Evolutionary conservation across 2,113 vertebrate genomes (phyloP), one percentile per base, ranked within the genome.

Genomic region (Pavo muticus): DNA sequence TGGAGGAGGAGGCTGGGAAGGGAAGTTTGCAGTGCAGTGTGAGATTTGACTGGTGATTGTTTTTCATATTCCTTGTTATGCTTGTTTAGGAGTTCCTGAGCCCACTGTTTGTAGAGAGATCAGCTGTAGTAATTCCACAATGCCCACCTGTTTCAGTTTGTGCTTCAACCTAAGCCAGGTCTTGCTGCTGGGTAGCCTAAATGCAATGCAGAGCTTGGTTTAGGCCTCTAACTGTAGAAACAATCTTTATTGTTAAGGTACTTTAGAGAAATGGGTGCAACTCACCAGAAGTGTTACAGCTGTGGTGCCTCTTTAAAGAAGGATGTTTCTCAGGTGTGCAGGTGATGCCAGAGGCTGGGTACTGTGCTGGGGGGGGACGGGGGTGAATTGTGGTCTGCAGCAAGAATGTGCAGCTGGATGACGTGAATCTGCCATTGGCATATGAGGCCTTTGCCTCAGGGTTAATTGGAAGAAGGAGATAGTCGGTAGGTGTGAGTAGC

Each of bases 291-390:
- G 42, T 3, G 39, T 42, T 42, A 20, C 32, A 32, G 48, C 75
- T 88, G 42, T 42, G 42, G 69, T 27, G 25, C 59, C 16, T 84
- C 24, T 54, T 44, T 27, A 27, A 32, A 6, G 17, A 3, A 19
- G 0, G 5, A 16, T 39, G 30, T 5, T 7, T 11, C 15, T 13
- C 3, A 3, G 30, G 6, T 1, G 6, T 8, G 27, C 6, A 3
- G 47, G 2, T 54, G 9, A 23, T 79, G 77, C 42, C 2, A 0
- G 63, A 37, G 52, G 57, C 42, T 29, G 11, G 30, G 45, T 56
- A 10, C 37, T 0, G 5, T 0, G n/a, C 59, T 45, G 45, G 45
- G 69, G 15, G 35, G 20, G 57, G 48, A 23, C 11, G 15, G 15
- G 15, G 14, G 37, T 12, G 63, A 56, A 12, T 70, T 70, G 14